phyloP scores from a whole-genome alignment of 2,797 vertebrate species.

The Periparus ater region DNA sequence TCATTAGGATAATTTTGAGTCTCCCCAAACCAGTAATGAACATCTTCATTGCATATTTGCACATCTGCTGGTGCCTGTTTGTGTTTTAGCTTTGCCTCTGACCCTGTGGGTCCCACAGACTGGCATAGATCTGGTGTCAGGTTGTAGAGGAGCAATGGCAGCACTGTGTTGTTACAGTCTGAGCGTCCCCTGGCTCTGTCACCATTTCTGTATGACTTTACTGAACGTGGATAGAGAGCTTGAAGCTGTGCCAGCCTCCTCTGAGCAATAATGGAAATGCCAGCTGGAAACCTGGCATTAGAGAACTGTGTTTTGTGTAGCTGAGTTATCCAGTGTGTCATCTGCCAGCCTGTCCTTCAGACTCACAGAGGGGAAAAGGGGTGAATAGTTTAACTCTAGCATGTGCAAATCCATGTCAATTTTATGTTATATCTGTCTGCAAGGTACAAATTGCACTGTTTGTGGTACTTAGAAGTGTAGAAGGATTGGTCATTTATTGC shows the following conservation, averaged over 20 bases:
- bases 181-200: neutral
- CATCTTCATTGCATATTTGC: neutral
- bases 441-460: neutral
- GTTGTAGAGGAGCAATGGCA: neutral
- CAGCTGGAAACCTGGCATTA: neutral
- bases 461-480: neutral
- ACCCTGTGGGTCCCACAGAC: neutral
- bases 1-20: neutral
- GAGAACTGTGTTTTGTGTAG: neutral
- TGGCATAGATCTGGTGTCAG: neutral
- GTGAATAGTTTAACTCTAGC: neutral
- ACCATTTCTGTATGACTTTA: neutral
- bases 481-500: neutral
- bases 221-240: neutral
- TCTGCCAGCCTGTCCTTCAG: neutral
- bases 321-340: neutral
- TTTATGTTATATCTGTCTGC: neutral
- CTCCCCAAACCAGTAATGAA: neutral
- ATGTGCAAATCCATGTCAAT: neutral
- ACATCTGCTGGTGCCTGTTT: neutral
- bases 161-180: neutral
- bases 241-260: neutral
- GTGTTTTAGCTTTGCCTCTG: neutral
- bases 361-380: neutral
- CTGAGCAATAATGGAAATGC: neutral